Evolutionary conservation across 2,113 vertebrate genomes (phyloP).

Genomic region (Neofelis nebulosa): DNA sequence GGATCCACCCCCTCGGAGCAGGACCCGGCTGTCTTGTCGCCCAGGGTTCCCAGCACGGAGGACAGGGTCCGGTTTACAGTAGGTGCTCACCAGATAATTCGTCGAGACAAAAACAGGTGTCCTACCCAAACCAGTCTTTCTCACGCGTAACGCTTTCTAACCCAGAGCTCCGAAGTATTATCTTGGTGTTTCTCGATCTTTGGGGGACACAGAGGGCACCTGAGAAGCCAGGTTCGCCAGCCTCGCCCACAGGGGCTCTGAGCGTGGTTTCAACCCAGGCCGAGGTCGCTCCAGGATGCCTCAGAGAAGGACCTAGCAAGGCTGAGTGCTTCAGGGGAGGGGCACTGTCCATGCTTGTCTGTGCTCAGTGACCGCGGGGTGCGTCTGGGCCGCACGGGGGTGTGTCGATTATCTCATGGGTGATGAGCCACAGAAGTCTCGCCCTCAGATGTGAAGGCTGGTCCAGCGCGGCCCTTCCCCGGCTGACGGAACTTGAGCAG

Average conservation of each 20-base stretch:
- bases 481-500: not conserved
- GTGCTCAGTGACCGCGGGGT: accelerated
- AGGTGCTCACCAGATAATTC: not conserved
- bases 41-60: not conserved
- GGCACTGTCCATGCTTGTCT: accelerated
- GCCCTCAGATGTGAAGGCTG: not conserved
- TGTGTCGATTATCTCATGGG: accelerated
- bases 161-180: not conserved
- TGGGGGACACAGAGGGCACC: not conserved
- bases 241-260: not conserved
- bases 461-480: not conserved
- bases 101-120: not conserved
- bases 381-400: accelerated
- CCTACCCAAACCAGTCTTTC: not conserved
- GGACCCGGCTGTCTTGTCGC: not conserved
- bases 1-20: accelerated
- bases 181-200: not conserved
- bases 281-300: not conserved
- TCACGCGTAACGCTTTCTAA: not conserved
- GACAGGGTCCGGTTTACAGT: not conserved
- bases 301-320: accelerated
- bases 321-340: accelerated
- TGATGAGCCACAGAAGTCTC: not conserved
- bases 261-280: not conserved
- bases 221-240: accelerated